Evolutionary conservation across 1,140 invertebrate species (phyloP).

Genomic region (Maconellicoccus hirsutus): DNA sequence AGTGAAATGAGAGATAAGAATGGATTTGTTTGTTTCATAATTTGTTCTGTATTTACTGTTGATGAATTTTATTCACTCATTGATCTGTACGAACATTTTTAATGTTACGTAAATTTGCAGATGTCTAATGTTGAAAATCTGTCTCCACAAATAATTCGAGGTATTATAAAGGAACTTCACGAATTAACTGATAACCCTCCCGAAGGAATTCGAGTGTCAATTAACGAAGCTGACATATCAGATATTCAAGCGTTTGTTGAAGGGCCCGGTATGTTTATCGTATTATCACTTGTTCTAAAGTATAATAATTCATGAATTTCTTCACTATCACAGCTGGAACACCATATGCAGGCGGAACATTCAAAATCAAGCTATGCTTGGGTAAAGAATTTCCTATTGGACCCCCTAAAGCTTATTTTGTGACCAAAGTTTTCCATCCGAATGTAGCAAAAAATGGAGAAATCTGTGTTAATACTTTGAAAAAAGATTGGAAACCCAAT

Average conservation of each 20-base stretch:
- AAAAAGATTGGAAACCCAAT: constrained; percentile 94
- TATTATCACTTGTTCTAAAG: neutral
- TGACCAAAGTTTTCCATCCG: constrained; percentile 96
- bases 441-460: constrained; percentile 87
- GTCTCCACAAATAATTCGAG: constrained; percentile 79
- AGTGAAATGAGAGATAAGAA: too few relatives aligned
- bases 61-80: too few relatives aligned
- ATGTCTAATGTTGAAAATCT: constrained; percentile 86
- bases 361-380: constrained; percentile 78
- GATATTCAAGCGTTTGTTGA: constrained; percentile 85
- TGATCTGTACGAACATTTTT: too few relatives aligned
- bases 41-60: too few relatives aligned
- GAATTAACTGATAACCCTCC: constrained; percentile 62
- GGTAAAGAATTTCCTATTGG: constrained; percentile 86
- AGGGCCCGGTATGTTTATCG: constrained; percentile 53
- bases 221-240: constrained; percentile 83
- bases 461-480: constrained; percentile 94
- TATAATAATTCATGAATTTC: constrained; percentile 23
- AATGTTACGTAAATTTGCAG: constrained; percentile 34
- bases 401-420: constrained; percentile 89
- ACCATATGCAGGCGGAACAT: constrained; percentile 70
- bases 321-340: constrained; percentile 53
- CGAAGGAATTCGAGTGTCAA: constrained; percentile 75
- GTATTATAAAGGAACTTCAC: constrained; percentile 70
- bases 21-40: too few relatives aligned